A percentile compares a stretch with the other conserved stretches of the same genome.
phyloP scores from a whole-genome alignment of 2,113 vertebrate genomes.

The Illadopsis cleaveri region DNA sequence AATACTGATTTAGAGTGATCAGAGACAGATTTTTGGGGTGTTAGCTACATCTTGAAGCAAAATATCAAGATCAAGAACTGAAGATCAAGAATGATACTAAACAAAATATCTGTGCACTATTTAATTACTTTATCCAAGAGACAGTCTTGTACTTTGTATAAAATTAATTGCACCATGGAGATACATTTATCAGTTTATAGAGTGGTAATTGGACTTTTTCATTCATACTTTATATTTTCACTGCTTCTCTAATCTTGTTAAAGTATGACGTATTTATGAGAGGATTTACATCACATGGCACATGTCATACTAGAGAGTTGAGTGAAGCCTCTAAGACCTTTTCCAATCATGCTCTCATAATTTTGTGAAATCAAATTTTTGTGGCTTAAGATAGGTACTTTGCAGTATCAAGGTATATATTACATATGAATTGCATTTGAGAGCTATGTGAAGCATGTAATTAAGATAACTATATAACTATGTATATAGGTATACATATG shows the following conservation, averaged over 20 bases:
- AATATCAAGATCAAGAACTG: neutral
- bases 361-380: neutral
- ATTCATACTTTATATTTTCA: neutral
- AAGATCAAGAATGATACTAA: neutral
- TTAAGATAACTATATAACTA: neutral
- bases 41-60: neutral
- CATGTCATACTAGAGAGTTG: neutral
- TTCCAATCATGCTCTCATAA: neutral
- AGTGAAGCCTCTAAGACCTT: neutral
- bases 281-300: neutral
- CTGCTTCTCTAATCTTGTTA: neutral
- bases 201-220: neutral
- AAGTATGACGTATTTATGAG: neutral
- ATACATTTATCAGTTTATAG: neutral
- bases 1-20: neutral
- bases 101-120: neutral
- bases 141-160: neutral
- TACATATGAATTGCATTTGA: neutral
- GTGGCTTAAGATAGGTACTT: neutral
- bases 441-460: neutral
- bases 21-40: fast-evolving
- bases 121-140: neutral
- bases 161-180: neutral
- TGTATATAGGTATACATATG: no score
- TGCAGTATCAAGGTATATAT: neutral